phyloP scores from a whole-genome alignment of 64 coral and sea anemone species.

The Montipora sp. region DNA sequence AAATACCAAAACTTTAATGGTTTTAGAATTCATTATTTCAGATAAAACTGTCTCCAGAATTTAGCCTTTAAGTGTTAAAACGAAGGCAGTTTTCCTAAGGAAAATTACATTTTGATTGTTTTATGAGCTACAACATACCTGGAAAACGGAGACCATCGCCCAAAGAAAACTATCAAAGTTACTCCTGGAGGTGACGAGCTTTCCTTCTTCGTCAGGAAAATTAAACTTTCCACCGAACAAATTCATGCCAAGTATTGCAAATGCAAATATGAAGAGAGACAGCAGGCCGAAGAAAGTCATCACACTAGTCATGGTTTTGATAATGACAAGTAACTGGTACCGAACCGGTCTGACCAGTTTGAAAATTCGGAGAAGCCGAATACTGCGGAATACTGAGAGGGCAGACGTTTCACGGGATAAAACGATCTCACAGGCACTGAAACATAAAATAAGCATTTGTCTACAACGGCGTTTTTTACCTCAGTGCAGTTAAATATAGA shows the following conservation, averaged over 20 bases:
- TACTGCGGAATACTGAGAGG: conserved; percentile 92
- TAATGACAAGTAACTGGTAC: conserved; percentile 88
- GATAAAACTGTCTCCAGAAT: no score
- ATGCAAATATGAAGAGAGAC: conserved; percentile 97
- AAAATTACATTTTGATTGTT: no score
- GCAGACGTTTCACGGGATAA: conserved; percentile 51
- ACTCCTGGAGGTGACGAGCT: conserved; percentile 55
- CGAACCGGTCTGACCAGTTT: conserved; percentile 93
- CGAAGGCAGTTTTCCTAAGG: no score
- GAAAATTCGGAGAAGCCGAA: conserved; percentile 92
- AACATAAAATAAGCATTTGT: neutral
- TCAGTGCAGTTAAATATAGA: no score
- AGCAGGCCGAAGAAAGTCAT: conserved; percentile 92
- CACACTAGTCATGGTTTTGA: conserved; percentile 93
- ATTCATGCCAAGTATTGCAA: conserved; percentile 97
- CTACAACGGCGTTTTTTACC: neutral
- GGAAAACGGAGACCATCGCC: conserved; percentile 97
- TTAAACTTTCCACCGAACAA: conserved; percentile 92
- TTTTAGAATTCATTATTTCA: no score
- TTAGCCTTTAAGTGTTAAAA: no score
- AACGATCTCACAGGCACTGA: conserved; percentile 83
- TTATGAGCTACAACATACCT: conserved; percentile 54
- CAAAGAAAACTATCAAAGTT: conserved; percentile 96
- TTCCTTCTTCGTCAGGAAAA: conserved; percentile 65
- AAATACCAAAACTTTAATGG: no score